phyloP scores from a whole-genome alignment of 1,140 invertebrate species.

The Bathynomus jamesi region DNA sequence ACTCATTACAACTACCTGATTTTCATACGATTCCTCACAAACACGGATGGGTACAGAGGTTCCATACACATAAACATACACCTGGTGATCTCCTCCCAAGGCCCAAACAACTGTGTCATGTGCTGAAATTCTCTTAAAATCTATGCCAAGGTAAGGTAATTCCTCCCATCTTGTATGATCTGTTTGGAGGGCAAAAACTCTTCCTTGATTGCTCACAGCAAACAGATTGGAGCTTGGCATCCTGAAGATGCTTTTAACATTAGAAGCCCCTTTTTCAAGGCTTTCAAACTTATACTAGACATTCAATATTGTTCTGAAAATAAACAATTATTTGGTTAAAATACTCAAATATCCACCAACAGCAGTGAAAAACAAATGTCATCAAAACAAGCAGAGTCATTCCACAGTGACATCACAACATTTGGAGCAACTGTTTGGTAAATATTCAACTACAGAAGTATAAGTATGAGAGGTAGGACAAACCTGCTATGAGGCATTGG shows the following conservation, averaged over 20 bases:
- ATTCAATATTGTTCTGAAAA: too few relatives aligned
- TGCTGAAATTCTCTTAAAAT: slow-evolving; percentile 74
- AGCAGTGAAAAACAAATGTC: too few relatives aligned
- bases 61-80: slow-evolving; percentile 80
- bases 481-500: too few relatives aligned
- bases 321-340: too few relatives aligned
- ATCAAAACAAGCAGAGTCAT: too few relatives aligned
- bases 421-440: too few relatives aligned
- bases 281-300: too few relatives aligned
- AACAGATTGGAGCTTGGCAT: slow-evolving; percentile 52
- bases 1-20: slow-evolving; percentile 56
- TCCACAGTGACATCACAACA: too few relatives aligned
- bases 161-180: slow-evolving; percentile 70
- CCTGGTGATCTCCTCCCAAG: slow-evolving; percentile 80
- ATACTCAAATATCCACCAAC: too few relatives aligned
- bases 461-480: too few relatives aligned
- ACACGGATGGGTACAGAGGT: slow-evolving; percentile 81
- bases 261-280: too few relatives aligned
- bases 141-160: slow-evolving; percentile 70
- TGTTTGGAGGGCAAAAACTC: slow-evolving; percentile 71
- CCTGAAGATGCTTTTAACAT: slow-evolving; percentile 1
- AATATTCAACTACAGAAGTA: too few relatives aligned
- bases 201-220: slow-evolving; percentile 75
- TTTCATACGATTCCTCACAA: slow-evolving; percentile 83
- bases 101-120: slow-evolving; percentile 80